Percentiles rank a stretch among this genome's conserved stretches.
phyloP scores from a whole-genome alignment of 2,797 vertebrate species.

The Coluber constrictor region DNA sequence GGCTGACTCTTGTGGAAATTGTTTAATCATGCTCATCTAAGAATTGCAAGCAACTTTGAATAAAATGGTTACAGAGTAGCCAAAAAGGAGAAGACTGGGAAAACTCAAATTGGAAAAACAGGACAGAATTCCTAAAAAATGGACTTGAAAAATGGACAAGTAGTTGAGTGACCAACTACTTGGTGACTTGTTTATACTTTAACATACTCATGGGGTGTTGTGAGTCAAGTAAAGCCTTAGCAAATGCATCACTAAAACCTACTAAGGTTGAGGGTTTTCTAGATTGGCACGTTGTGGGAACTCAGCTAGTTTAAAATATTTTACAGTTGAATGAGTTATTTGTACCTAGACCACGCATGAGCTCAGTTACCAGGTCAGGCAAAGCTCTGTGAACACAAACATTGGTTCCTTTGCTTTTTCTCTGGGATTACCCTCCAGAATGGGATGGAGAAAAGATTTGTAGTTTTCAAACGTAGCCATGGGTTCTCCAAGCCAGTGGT shows the following conservation, averaged over 20 bases:
- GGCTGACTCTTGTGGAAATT: not conserved
- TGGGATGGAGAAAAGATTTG: not conserved
- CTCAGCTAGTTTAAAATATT: not conserved
- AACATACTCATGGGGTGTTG: rapidly evolving
- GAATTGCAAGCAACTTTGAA: not conserved
- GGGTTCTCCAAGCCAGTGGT: constrained; percentile 21
- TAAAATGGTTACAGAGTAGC: not conserved
- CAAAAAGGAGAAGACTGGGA: not conserved
- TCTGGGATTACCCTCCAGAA: not conserved
- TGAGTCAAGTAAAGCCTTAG: not conserved
- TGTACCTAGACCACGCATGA: not conserved
- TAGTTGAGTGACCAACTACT: not conserved
- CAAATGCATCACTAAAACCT: not conserved
- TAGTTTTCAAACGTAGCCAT: not conserved
- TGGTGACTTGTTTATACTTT: not conserved
- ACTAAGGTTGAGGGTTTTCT: not conserved
- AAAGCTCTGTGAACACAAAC: not conserved
- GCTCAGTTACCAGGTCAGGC: not conserved
- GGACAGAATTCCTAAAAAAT: not conserved
- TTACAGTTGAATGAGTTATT: not conserved
- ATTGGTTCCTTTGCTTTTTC: not conserved
- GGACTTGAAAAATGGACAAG: not conserved
- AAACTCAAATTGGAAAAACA: not conserved
- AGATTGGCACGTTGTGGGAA: not conserved
- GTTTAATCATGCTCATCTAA: not conserved